Conservation (phyloP, 2,113 vertebrate species). For the Solenodon paradoxus region DNA sequence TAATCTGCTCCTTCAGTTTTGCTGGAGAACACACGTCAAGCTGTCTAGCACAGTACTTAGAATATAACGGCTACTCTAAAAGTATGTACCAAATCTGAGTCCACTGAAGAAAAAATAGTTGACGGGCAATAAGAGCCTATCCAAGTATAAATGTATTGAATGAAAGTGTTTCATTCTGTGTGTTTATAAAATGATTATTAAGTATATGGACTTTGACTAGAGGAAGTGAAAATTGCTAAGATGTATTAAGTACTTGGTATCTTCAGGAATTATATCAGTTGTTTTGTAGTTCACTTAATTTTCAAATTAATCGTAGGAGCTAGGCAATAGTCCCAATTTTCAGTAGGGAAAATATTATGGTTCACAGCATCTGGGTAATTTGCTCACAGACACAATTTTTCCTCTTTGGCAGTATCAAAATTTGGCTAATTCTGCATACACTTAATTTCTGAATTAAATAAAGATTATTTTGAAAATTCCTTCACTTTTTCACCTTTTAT, state of each 20-base stretch:
- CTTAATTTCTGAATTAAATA: conserved; percentile 41
- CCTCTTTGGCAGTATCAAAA: neutral
- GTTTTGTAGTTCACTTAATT: conserved; percentile 19
- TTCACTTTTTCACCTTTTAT: neutral
- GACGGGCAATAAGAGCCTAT: neutral
- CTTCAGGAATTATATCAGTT: conserved; percentile 7
- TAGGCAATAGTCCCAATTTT: conserved; percentile 9
- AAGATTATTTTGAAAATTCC: neutral
- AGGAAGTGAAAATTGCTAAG: conserved; percentile 9
- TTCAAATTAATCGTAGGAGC: conserved; percentile 26
- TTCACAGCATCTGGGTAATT: conserved; percentile 34
- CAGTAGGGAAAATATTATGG: conserved; percentile 11
- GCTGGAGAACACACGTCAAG: neutral
- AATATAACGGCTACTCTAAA: neutral
- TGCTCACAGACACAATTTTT: neutral
- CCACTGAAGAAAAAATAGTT: neutral
- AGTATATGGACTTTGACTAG: neutral
- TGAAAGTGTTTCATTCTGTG: neutral
- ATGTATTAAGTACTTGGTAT: neutral
- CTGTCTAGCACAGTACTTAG: neutral
- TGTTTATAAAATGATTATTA: conserved; percentile 15
- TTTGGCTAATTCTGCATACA: conserved; percentile 13
- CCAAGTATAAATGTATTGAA: conserved; percentile 9
- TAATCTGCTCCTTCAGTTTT: neutral
- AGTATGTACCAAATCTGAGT: neutral